A percentile compares a stretch with the other conserved stretches of the same genome.
These are phyloP conservation scores for Verasper variegatus DNA, from an alignment of 2,113 vertebrate genomes.

Conservation along the genomic window DNA sequence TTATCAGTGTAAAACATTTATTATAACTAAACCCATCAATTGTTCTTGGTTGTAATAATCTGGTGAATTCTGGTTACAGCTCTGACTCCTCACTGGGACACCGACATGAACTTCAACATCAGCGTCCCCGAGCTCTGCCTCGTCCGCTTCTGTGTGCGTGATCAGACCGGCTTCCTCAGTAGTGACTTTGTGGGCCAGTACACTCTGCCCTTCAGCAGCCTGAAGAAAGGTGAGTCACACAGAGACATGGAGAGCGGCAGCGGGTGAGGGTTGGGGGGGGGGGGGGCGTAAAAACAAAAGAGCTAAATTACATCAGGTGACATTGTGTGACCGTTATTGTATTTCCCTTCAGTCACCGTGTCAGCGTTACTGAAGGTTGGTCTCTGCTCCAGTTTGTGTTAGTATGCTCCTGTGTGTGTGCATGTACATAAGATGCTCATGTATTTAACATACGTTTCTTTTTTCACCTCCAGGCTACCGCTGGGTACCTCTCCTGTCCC, in stretches of 20 bases:
- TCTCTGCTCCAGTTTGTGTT: background rate
- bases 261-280: constrained; percentile 61
- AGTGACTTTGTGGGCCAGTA: constrained; percentile 90
- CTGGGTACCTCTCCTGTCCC: constrained; percentile 83
- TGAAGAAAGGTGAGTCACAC: constrained; percentile 86
- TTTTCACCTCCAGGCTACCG: constrained; percentile 84
- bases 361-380: constrained; percentile 63
- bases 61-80: constrained; percentile 71
- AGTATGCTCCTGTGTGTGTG: background rate
- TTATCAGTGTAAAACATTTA: background rate
- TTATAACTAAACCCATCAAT: background rate
- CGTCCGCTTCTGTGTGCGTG: constrained; percentile 86
- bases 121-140: constrained; percentile 87
- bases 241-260: background rate
- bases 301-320: constrained; percentile 58
- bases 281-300: constrained; percentile 14
- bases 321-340: constrained; percentile 41
- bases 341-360: constrained; percentile 42
- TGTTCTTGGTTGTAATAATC: background rate
- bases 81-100: constrained; percentile 86
- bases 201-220: constrained; percentile 86
- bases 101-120: constrained; percentile 84
- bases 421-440: constrained; percentile 21
- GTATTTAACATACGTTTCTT: constrained; percentile 9
- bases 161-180: constrained; percentile 76